A percentile compares a stretch with the other conserved stretches of the same genome.
Evolutionary conservation across 2,797 vertebrate species (phyloP).

Genomic region (Rhinoraja longicauda): DNA sequence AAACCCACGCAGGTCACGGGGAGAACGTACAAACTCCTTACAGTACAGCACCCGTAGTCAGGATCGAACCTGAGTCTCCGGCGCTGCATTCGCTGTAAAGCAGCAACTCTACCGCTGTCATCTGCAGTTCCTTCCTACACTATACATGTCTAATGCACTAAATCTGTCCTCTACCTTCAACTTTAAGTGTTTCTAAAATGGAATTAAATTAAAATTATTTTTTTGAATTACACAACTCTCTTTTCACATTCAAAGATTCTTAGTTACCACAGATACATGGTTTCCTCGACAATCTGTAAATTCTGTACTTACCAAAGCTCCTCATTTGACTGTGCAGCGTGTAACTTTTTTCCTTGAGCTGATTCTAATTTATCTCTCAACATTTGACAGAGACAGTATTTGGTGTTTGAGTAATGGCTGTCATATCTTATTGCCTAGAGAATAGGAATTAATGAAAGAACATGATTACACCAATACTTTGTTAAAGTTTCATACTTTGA

Average conservation of each 20-base stretch:
- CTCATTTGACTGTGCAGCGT: constrained; percentile 74
- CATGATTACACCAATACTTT: background rate
- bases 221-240: background rate
- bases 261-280: background rate
- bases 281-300: background rate
- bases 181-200: background rate
- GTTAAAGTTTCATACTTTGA: background rate
- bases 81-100: too few species aligned
- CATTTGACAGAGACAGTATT: constrained; percentile 97
- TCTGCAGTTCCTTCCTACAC: too few species aligned
- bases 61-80: too few species aligned
- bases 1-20: too few species aligned
- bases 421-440: constrained; percentile 82
- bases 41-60: too few species aligned
- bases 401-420: constrained; percentile 90
- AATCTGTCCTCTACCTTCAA: too few species aligned
- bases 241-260: background rate
- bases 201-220: background rate
- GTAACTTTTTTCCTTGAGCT: constrained; percentile 76
- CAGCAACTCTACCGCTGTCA: too few species aligned
- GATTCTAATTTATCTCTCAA: constrained; percentile 84
- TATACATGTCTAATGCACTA: too few species aligned
- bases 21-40: too few species aligned
- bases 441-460: background rate
- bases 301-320: constrained; percentile 78